A percentile compares a stretch with the other conserved stretches of the same genome.
These are phyloP conservation scores for Sebastes goodei DNA, from an alignment of 2,797 vertebrate genomes.

Conservation along the genomic window DNA sequence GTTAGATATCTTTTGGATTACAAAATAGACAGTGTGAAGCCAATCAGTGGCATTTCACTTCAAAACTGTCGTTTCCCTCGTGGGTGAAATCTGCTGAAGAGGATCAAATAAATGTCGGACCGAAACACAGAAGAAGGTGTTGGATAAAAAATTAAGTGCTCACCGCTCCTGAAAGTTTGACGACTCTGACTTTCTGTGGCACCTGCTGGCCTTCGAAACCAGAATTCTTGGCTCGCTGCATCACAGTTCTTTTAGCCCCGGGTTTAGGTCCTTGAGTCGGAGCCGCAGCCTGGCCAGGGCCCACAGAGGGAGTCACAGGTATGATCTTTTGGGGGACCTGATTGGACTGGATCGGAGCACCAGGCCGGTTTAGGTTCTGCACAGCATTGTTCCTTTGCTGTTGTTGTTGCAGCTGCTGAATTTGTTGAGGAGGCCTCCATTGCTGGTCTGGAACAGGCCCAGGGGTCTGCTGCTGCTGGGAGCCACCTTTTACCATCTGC, in stretches of 20 bases:
- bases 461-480: slow-evolving; percentile 63
- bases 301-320: slow-evolving; percentile 56
- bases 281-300: slow-evolving; percentile 7
- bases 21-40: slow-evolving; percentile 52
- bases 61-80: slow-evolving; percentile 47
- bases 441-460: slow-evolving; percentile 77
- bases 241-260: slow-evolving; percentile 93
- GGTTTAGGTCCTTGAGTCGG: slow-evolving; percentile 73
- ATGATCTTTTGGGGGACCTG: slow-evolving; percentile 51
- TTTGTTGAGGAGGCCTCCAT: slow-evolving; percentile 73
- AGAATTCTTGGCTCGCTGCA: slow-evolving; percentile 89
- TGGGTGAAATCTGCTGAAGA: slow-evolving; percentile 36
- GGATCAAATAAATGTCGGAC: slow-evolving; percentile 58
- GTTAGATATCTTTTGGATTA: slow-evolving; percentile 69
- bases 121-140: slow-evolving; percentile 25
- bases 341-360: slow-evolving; percentile 57
- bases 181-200: slow-evolving; percentile 93
- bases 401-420: slow-evolving; percentile 72
- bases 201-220: slow-evolving; percentile 84
- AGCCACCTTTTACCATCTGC: slow-evolving; percentile 66
- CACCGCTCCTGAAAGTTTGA: slow-evolving; percentile 93
- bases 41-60: slow-evolving; percentile 72
- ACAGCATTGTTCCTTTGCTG: slow-evolving; percentile 79
- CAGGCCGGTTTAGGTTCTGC: slow-evolving; percentile 75
- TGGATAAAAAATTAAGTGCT: slow-evolving; percentile 73